These are phyloP conservation scores for Porites lutea DNA, from an alignment of 64 coral and sea anemone genomes.

Conservation along the genomic window DNA sequence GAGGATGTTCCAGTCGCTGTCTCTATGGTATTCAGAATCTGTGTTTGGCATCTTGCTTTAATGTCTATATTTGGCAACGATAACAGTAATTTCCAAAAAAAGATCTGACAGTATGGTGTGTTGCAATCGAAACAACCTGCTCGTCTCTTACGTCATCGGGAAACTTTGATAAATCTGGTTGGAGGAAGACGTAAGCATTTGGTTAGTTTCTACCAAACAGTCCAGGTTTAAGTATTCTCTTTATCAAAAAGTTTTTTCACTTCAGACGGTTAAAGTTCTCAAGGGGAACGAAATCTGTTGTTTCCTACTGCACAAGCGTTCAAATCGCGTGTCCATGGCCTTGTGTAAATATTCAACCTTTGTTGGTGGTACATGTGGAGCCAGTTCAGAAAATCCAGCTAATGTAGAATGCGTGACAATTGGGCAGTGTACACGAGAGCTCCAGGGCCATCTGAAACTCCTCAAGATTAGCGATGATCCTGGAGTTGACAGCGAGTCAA, in stretches of 20 bases:
- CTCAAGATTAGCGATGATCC: slow-evolving; percentile 17
- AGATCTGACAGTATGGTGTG: too few relatives aligned
- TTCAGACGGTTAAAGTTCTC: not conserved
- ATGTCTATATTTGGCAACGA: too few relatives aligned
- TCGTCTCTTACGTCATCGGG: not conserved
- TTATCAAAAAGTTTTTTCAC: too few relatives aligned
- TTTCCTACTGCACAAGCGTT: not conserved
- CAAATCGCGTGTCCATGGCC: slow-evolving; percentile 9
- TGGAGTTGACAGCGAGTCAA: slow-evolving; percentile 26
- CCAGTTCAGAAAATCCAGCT: slow-evolving; percentile 48
- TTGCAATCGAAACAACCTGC: not conserved
- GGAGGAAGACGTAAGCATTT: not conserved
- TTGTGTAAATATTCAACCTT: slow-evolving; percentile 45
- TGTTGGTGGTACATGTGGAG: slow-evolving; percentile 19
- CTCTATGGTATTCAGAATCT: too few relatives aligned
- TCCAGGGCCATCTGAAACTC: slow-evolving; percentile 3
- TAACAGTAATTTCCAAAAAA: too few relatives aligned
- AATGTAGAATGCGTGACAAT: slow-evolving; percentile 32
- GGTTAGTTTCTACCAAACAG: not conserved
- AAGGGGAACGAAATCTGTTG: not conserved
- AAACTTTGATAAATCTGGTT: not conserved
- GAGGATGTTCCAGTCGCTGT: too few relatives aligned
- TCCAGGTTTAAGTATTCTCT: not conserved
- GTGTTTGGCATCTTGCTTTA: too few relatives aligned
- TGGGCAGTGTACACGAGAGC: not conserved